Evolutionary conservation across 53 echinoderm and acorn worm species (phyloP).

Genomic region (Crossaster papposus): DNA sequence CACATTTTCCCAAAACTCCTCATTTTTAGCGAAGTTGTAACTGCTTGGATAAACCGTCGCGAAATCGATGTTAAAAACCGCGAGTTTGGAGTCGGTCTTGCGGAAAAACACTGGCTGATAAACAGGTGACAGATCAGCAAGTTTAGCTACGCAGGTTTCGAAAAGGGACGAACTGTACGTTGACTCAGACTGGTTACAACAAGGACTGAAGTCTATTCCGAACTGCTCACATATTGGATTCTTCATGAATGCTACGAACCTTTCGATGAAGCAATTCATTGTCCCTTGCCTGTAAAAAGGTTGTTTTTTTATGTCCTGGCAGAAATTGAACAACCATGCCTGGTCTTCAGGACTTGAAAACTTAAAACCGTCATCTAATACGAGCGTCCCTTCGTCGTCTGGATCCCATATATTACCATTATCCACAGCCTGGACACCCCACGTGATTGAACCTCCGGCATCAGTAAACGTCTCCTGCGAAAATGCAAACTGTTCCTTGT

Average conservation of each 20-base stretch:
- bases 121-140: background rate
- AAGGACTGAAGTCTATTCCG: conserved; percentile 9
- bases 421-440: conserved; percentile 71
- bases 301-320: conserved; percentile 61
- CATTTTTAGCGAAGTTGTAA: conserved; percentile 48
- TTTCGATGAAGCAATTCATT: conserved; percentile 59
- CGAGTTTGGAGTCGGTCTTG: conserved; percentile 10
- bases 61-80: conserved; percentile 54
- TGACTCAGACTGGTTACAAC: conserved; percentile 62
- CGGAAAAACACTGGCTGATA: background rate
- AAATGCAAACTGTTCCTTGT: conserved; percentile 47
- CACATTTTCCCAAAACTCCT: conserved; percentile 71
- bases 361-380: conserved; percentile 64
- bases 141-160: conserved; percentile 36
- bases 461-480: background rate
- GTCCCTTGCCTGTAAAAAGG: conserved; percentile 34
- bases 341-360: conserved; percentile 67
- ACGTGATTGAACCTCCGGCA: conserved; percentile 35
- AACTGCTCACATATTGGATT: background rate
- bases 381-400: conserved; percentile 30
- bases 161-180: conserved; percentile 53
- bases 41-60: conserved; percentile 31
- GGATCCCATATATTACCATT: conserved; percentile 77
- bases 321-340: conserved; percentile 76
- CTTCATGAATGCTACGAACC: conserved; percentile 34